Conservation (phyloP, 2,797 vertebrate species). For the Phoeniculus purpureus region DNA sequence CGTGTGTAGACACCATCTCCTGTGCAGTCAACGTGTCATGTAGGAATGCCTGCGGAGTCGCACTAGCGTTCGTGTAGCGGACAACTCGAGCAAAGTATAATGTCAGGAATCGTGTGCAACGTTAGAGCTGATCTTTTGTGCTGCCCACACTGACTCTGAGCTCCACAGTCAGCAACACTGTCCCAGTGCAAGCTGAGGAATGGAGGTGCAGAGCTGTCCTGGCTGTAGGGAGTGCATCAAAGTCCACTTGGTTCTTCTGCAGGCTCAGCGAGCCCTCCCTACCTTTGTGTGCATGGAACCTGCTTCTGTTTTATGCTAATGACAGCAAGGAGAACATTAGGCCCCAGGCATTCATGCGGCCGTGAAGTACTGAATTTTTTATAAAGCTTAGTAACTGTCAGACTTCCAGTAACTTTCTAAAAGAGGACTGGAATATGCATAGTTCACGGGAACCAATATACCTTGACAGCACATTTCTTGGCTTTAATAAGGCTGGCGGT, state of each 20-base stretch:
- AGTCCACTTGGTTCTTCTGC: neutral
- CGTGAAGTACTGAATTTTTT: neutral
- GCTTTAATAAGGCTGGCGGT: slow-evolving; percentile 46
- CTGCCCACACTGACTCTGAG: too few relatives aligned
- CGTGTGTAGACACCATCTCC: neutral
- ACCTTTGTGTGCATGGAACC: neutral
- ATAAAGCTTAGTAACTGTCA: neutral
- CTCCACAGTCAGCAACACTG: neutral
- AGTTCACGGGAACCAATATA: neutral
- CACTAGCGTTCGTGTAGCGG: neutral
- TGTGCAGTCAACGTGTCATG: neutral
- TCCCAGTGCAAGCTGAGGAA: fast-evolving
- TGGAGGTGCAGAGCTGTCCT: neutral
- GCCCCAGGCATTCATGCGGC: neutral
- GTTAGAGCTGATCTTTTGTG: neutral
- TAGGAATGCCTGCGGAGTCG: neutral
- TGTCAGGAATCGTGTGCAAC: neutral
- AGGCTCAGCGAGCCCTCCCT: neutral
- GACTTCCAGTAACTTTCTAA: slow-evolving; percentile 18
- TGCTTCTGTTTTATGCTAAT: neutral
- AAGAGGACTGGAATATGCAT: neutral
- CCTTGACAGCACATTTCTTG: slow-evolving; percentile 25
- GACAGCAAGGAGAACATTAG: neutral
- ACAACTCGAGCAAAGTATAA: neutral
- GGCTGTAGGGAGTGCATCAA: fast-evolving